These are phyloP conservation scores for Melolontha melolontha DNA, from an alignment of 2,888 invertebrate species.

Conservation along the genomic window DNA sequence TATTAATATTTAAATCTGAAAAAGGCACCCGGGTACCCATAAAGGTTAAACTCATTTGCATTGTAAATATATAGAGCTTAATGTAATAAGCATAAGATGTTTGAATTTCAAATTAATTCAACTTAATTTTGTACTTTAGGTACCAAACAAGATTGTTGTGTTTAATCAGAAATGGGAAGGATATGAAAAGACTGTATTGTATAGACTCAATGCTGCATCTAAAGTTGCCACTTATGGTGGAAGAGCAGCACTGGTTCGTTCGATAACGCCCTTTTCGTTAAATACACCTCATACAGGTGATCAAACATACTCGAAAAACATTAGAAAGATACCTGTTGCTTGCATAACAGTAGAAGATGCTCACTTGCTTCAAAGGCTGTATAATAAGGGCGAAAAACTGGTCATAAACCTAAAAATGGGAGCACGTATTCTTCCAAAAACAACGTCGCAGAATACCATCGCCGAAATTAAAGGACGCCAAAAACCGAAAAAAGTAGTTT, in stretches of 20 bases:
- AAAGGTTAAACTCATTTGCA: too few relatives aligned
- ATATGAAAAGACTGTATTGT: conserved; percentile 76
- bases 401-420: conserved; percentile 75
- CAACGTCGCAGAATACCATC: conserved; percentile 78
- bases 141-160: conserved; percentile 80
- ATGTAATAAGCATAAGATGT: too few relatives aligned
- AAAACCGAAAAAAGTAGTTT: conserved; percentile 71
- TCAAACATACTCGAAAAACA: conserved; percentile 71
- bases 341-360: conserved; percentile 85
- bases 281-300: conserved; percentile 83
- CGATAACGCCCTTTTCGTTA: conserved; percentile 82
- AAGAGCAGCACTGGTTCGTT: conserved; percentile 79
- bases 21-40: too few relatives aligned
- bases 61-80: too few relatives aligned
- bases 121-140: conserved; percentile 64
- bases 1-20: too few relatives aligned
- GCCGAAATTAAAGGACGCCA: conserved; percentile 74
- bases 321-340: conserved; percentile 78
- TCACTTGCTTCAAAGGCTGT: conserved; percentile 73
- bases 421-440: conserved; percentile 69
- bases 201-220: conserved; percentile 75
- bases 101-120: too few relatives aligned
- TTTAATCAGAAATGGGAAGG: conserved; percentile 75
- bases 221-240: conserved; percentile 81
- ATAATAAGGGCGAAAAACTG: conserved; percentile 61